Evolutionary conservation across 2,888 invertebrate genomes (phyloP), one percentile per base, ranked within the genome.

Genomic region (Buathra laborator): DNA sequence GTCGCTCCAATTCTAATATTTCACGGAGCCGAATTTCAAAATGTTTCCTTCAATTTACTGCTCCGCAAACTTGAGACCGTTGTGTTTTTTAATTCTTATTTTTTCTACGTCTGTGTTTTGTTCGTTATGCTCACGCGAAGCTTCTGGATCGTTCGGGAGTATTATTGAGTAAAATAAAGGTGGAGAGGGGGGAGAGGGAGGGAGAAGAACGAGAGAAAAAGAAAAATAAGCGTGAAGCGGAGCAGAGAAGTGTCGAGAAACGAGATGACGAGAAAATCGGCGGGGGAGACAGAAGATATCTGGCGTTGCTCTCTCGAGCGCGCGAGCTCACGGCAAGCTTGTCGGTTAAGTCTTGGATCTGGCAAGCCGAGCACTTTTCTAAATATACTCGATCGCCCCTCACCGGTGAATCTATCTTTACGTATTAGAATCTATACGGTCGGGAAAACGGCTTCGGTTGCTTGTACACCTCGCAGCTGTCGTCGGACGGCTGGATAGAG

Each of bases 331-430:
- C 68, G 62, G 76, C 59, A 75, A 64, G 81, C 85, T 82, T 68
- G 80, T 80, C 83, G 84, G 83, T 83, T 85, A 70, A 85, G 87
- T 86, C 90, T 89, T 84, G 90, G 90, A 91, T 93, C 93, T 93
- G 94, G 93, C 93, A 93, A 93, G 92, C 92, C 89, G 89, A 90
- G 87, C 88, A 90, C 91, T 93, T 92, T 92, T 93, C 93, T 94
- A 94, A 93, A 93, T 93, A 92, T 94, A 93, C 89, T 88, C 90
- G 86, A 91, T 91, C 91, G 90, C 92, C 93, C 92, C 93, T 92
- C 93, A 92, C 93, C 92, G 91, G 90, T 90, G 89, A 91, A 92
- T 93, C 93, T 94, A 93, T 93, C 93, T 93, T 94, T 93, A 93
- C 92, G 92, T 93, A 92, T 92, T 91, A 92, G 91, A 93, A 92